phyloP scores from a whole-genome alignment of 2,888 invertebrate species.

The Horisme vitalbata region DNA sequence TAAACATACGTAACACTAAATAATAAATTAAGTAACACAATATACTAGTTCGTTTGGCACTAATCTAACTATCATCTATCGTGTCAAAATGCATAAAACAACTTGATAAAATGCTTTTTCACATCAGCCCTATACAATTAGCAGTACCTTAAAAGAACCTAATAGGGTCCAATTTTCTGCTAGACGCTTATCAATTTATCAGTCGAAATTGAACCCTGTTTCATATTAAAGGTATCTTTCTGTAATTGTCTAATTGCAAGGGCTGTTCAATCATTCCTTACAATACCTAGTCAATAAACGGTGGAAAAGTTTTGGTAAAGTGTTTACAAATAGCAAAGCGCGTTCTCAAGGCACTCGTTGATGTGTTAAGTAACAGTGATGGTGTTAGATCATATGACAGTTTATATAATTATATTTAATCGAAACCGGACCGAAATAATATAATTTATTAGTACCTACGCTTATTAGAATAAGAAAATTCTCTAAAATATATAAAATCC shows the following conservation, averaged over 20 bases:
- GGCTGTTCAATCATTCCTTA: conserved; percentile 18
- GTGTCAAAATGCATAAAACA: conserved; percentile 51
- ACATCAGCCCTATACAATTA: background rate
- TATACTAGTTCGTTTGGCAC: conserved; percentile 70
- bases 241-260: background rate
- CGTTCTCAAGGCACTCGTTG: conserved; percentile 16
- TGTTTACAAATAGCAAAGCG: conserved; percentile 10
- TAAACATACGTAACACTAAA: conserved; percentile 42
- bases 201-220: background rate
- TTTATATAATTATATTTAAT: background rate
- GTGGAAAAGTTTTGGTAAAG: conserved; percentile 32
- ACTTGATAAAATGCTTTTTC: conserved; percentile 27
- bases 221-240: no score
- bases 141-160: background rate
- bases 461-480: no score
- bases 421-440: conserved; percentile 4
- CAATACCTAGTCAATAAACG: no score
- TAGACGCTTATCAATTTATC: no score
- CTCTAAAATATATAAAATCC: no score
- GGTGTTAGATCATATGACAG: conserved; percentile 5
- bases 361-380: conserved; percentile 22
- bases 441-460: background rate
- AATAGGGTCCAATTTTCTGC: no score
- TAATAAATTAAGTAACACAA: conserved; percentile 77
- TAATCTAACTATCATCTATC: conserved; percentile 60